Base-by-base conservation (phyloP, 2,888 invertebrate genomes). In the Tricholauxania praeusta region DNA sequence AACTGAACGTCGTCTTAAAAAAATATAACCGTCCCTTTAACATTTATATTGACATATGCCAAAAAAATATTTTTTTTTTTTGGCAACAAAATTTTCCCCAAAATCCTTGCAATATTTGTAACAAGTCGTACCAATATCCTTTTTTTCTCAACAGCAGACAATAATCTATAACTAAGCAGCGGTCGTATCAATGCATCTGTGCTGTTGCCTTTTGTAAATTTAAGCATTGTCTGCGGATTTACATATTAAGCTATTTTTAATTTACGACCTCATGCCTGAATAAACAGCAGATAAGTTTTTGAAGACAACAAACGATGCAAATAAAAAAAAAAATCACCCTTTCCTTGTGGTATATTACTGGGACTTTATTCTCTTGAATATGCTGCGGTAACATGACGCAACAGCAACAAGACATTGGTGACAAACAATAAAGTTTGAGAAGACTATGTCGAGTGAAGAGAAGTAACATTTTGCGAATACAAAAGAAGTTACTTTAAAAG, bases 241-340 rank as follows among this genome's bases (percentile, higher is more conserved):
- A 76, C 77, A 78, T 57, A 77, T 79, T 78, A 78, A 78, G 77
- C 75, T 76, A 76, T 78, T 79, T 78, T 78, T 79, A 79, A 79
- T 78, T 78, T 79, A 78, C 76, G 79, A 76, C 77, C 75, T 53
- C 68, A 76, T 75, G 77, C 77, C 77, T 79, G 78, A 79, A 77
- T 77, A 79, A 79, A 78, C 76, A 77, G 49, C 59, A 79, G 76
- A 79, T 78, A 79, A 74, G 73, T 76, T 63, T 71, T 17, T 3
- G 15, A 17, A 65, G 32, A 32, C 28, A 28, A 66, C 53, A n/a
- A 52, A 6, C 19, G 28, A 53, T 7, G 8, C 51, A 51, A 22
- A 51, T 28, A 51, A 10, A 14, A 19, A 49, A 12, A 49, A 49
- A 22, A 28, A 65, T 15, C 66, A 66, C 66, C 53, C 51, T 55